Evolutionary conservation across 2,797 vertebrate species (phyloP), one percentile per base, ranked within the genome.

Genomic region (Pelodytes ibericus): DNA sequence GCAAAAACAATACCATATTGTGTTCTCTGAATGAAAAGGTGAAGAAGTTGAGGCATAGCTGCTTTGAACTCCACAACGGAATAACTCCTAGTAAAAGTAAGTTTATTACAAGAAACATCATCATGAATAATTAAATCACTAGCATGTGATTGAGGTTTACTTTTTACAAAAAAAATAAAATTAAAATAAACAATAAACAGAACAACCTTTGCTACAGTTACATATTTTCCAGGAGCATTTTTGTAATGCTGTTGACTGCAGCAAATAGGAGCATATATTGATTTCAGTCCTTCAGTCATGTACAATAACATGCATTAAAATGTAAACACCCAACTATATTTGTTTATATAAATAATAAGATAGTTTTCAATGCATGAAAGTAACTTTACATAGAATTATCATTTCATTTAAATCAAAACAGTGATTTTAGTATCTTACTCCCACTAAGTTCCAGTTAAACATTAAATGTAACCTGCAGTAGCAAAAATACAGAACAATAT

Each of bases 41-140:
- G 69, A 63, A 70, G 58, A 68, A 57, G 49, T 22, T 63, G 39
- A 9, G 22, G 26, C 61, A 65, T 71, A 39, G 25, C 39, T 71
- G 49, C 68, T 71, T 77, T 77, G 75, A 71, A 77, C 60, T 65
- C 20, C 20, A 39, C 51, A 36, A 15, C 33, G 26, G 62, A 30
- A 33, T 57, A 58, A 75, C 25, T 59, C 29, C 60, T 47, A 67
- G 26, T 56, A 70, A 44, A 61, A 68, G 65, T 22, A 29, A 75
- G 30, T 57, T 57, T 25, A 29, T 47, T 65, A 65, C 62, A 65
- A 47, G 62, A 41, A 41, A 39, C 13, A 27, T 27, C 39, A 44
- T 47, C 41, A 44, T 44, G 18, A 3, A 3, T 44, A 44, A 44
- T 44, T 44, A 44, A 44, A 44, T 10, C 41, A 44, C 3, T 44